A percentile compares a stretch with the other conserved stretches of the same genome.
These are phyloP conservation scores for Galago senegalensis DNA, from an alignment of 2,797 vertebrate species.

Conservation along the genomic window DNA sequence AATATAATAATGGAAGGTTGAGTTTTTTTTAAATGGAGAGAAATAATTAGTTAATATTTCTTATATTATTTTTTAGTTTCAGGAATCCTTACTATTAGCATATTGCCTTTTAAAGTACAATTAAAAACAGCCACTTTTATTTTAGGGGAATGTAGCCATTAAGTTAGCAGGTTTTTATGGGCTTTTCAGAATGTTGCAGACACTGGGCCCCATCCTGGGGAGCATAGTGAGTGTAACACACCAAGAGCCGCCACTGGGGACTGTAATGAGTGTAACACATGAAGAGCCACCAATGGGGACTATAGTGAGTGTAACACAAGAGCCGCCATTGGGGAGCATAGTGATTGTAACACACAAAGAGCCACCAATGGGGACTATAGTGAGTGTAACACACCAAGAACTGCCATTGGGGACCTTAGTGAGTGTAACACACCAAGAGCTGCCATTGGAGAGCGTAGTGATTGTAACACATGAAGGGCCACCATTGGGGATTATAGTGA, in stretches of 20 bases:
- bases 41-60: not conserved
- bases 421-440: too few relatives aligned
- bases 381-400: not conserved
- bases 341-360: too few relatives aligned
- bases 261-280: too few relatives aligned
- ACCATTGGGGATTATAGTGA: not conserved
- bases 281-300: too few relatives aligned
- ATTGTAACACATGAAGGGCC: too few relatives aligned
- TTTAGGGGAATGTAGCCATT: conserved; percentile 22
- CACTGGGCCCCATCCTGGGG: not conserved
- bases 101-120: not conserved
- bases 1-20: not conserved
- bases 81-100: not conserved
- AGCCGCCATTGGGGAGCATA: too few relatives aligned
- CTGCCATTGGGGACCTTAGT: not conserved
- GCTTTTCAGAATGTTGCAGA: not conserved
- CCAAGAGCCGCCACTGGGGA: not conserved
- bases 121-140: not conserved
- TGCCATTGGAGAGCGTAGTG: too few relatives aligned
- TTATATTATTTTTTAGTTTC: not conserved
- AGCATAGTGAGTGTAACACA: not conserved
- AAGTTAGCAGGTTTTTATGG: conserved; percentile 5
- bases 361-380: too few relatives aligned
- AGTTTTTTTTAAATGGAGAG: not conserved
- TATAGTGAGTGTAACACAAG: too few relatives aligned